Percentiles rank a stretch among this genome's conserved stretches.
These are phyloP conservation scores for Nymphalis io DNA, from an alignment of 1,140 invertebrate species.

Conservation along the genomic window DNA sequence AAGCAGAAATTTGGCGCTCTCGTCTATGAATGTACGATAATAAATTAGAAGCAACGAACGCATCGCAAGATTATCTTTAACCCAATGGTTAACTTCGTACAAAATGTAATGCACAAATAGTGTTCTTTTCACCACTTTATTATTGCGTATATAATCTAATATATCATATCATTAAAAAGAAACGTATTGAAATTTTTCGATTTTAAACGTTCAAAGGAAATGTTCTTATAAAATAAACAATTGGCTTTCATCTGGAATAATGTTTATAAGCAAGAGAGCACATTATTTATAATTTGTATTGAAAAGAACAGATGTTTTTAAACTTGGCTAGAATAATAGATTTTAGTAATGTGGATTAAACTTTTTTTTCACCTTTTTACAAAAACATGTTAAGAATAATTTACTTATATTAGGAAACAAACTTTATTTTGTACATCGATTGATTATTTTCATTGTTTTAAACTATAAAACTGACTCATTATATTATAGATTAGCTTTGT, in stretches of 20 bases:
- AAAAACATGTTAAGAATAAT: background rate
- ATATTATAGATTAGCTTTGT: no score
- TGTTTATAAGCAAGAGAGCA: slow-evolving; percentile 53
- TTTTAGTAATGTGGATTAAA: background rate
- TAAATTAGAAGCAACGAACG: slow-evolving; percentile 24
- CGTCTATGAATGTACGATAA: slow-evolving; percentile 18
- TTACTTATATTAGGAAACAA: no score
- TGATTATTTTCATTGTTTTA: no score
- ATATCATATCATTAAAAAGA: background rate
- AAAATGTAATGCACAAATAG: background rate
- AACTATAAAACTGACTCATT: no score
- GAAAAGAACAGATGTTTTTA: slow-evolving; percentile 58
- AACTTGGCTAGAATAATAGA: slow-evolving; percentile 37
- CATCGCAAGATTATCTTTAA: slow-evolving; percentile 4
- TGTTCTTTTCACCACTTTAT: no score
- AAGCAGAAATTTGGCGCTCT: slow-evolving; percentile 35
- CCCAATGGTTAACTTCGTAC: background rate
- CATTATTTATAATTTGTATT: slow-evolving; percentile 47
- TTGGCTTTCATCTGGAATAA: slow-evolving; percentile 53
- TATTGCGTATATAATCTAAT: no score
- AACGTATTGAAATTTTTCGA: slow-evolving; percentile 5
- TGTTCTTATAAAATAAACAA: slow-evolving; percentile 43
- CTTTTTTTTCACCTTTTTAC: background rate
- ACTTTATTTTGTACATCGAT: no score
- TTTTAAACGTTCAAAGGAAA: slow-evolving; percentile 17